Percentiles rank a stretch among this genome's conserved stretches.
Conservation (phyloP, 2,888 invertebrate genomes). For the Antheraea yamamai region DNA sequence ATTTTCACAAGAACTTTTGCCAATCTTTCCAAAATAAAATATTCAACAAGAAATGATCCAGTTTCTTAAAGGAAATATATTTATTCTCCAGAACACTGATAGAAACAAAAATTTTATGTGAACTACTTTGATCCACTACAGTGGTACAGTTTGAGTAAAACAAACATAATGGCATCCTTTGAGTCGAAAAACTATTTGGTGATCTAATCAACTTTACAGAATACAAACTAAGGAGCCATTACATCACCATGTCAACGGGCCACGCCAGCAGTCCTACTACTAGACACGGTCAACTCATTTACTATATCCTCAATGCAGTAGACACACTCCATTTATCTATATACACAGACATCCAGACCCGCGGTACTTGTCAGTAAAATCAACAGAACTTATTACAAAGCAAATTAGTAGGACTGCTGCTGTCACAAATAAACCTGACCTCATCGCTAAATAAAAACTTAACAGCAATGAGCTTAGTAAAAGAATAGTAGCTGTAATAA, state of each 20-base stretch:
- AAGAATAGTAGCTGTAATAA: constrained; percentile 24
- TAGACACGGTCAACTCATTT: neutral
- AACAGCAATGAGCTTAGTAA: constrained; percentile 55
- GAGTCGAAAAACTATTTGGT: constrained; percentile 9
- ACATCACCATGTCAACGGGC: constrained; percentile 32
- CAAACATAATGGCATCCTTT: constrained; percentile 25
- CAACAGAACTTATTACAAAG: neutral
- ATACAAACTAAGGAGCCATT: constrained; percentile 25
- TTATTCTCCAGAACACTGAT: constrained; percentile 43
- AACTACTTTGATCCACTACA: constrained; percentile 47
- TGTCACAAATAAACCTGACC: neutral
- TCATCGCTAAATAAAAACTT: neutral
- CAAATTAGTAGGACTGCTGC: constrained; percentile 61
- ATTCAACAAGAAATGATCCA: constrained; percentile 55
- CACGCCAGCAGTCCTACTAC: constrained; percentile 65
- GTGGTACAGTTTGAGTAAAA: constrained; percentile 43
- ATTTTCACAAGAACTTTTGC: constrained; percentile 55
- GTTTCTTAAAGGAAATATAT: constrained; percentile 49
- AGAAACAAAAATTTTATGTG: constrained; percentile 53
- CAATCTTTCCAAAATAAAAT: constrained; percentile 38
- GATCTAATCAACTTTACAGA: constrained; percentile 21
- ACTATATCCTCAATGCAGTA: neutral
- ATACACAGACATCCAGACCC: constrained; percentile 22
- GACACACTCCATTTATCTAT: neutral
- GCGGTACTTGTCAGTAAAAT: neutral